Conservation (phyloP, 2,113 vertebrate species). For the Heterotilapia buettikoferi region DNA sequence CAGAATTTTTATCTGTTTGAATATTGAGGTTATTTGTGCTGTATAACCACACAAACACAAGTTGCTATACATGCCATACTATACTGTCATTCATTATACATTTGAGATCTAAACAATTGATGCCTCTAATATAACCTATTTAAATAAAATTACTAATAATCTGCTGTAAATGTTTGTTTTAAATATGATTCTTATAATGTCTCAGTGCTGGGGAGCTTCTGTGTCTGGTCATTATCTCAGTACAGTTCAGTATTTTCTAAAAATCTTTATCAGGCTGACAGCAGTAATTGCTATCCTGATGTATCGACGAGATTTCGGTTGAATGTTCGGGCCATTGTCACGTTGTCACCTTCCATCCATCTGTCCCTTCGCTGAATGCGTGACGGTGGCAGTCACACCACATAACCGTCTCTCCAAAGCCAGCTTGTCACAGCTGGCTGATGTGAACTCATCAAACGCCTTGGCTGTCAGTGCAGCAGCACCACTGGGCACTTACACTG, state of each 20-base stretch:
- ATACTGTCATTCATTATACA: not conserved
- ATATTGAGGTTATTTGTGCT: not conserved
- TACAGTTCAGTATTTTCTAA: not conserved
- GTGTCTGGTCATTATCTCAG: not conserved
- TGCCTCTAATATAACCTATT: not conserved
- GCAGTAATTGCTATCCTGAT: not conserved
- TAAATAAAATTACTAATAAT: not conserved
- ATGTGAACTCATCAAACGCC: conserved; percentile 44
- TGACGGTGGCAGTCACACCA: conserved; percentile 22
- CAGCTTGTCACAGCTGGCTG: conserved; percentile 38
- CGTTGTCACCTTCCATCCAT: conserved; percentile 19
- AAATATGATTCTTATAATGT: not conserved
- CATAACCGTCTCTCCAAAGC: not conserved
- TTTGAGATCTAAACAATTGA: not conserved
- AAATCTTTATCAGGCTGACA: not conserved
- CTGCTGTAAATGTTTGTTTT: not conserved
- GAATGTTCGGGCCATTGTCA: not conserved
- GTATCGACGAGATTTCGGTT: not conserved
- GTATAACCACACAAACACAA: not conserved
- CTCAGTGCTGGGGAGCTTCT: not conserved
- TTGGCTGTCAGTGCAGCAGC: conserved; percentile 11
- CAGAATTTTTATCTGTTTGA: not conserved
- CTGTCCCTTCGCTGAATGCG: not conserved
- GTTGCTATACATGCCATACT: not conserved
- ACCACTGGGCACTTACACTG: conserved; percentile 1